Base-by-base conservation (phyloP, 2,888 invertebrate species). In the Teinopalpus imperialis region DNA sequence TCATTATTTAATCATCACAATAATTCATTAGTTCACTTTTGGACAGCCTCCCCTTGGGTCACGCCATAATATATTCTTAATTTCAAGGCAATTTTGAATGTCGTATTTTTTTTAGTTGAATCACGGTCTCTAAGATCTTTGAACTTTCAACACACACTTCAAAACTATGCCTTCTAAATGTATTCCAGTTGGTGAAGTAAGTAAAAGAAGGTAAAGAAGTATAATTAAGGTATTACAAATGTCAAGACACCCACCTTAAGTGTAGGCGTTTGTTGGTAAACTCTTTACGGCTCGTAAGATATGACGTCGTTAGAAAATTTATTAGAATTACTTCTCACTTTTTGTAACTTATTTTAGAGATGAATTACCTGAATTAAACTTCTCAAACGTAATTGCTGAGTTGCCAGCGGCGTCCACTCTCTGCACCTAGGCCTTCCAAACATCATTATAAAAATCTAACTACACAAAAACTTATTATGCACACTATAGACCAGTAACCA, bases 381-480 rank as follows among this genome's bases (percentile, higher is more conserved):
- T 54, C 96, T 90, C 32, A 96, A 83, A 41, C 97, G 91, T 55
- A 95, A 90, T 90, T 97, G 97, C 76, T 96, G 97, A 9, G 96
- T 94, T 32, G 93, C 92, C 51, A 97, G 83, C 35, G 96, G 95
- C 50, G 93, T 90, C 94, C 95, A 95, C 79, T 93, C 92, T 67
- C 94, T 92, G 75, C 94, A 93, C 62, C 94, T 90, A 34, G 94
- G 93, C 60, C 91, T 88, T 56, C 90, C 90, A 70, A 91, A 89
- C 89, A 45, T 45, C 39, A 45, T 45, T 26, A 32, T 31, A 45
- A 31, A 44, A 91, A 90, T 73, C 52, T 71, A 61, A 56, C 57
- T 45, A 46, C 35, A 47, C 31, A 45, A 49, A 56, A 46, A 53
- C 51, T 54, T 54, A 44, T 36, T 37, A 49, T 13, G 9, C 44